Base-by-base conservation (phyloP, 2,888 invertebrate genomes). In the Nemotelus pantherinus region DNA sequence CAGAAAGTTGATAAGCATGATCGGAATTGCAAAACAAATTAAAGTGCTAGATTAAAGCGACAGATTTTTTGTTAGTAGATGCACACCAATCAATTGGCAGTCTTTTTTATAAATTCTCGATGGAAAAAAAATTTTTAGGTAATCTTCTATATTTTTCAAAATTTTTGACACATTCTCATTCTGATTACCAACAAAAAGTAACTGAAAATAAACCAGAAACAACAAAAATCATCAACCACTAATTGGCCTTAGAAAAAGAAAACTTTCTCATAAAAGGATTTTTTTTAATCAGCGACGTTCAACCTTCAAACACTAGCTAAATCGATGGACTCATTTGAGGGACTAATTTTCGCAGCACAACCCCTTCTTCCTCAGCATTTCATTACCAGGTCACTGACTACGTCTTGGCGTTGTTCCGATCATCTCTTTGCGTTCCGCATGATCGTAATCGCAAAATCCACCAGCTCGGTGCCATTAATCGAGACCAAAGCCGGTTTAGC, bases 261-360 rank as follows among this genome's bases (percentile, higher is more conserved):
- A 70, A 55, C 70, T 53, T 50, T 41, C 39, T 39, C 44, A 50
- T 25, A 43, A 53, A 53, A 53, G 53, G 53, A 41, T 43, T 70
- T 53, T 63, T 43, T 55, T 53, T 25, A 1, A 25, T 25, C 1
- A 25, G 25, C 25, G 25, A 25, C 25, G 47, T 9, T n/a, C 53
- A 53, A 47, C 7, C 5, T 3, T 48, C 48, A 10, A 25, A 47
- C 48, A 65, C 44, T 9, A 39, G 48, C 50, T 48, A 48, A 67
- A 25, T 67, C 67, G 65, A 65, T 70, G 70, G 3, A 55, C 70
- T 70, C 55, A 70, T 70, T 70, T 70, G 44, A n/a, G 70, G 70
- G 41, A n/a, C 43, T 25, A 5, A 7, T 53, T 55, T 55, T 70
- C 53, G 41, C 55, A 47, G 55, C 41, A 25, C 57, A 25, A 25